Evolutionary conservation across 2,888 invertebrate species (phyloP).

Genomic region (Troides aeacus): DNA sequence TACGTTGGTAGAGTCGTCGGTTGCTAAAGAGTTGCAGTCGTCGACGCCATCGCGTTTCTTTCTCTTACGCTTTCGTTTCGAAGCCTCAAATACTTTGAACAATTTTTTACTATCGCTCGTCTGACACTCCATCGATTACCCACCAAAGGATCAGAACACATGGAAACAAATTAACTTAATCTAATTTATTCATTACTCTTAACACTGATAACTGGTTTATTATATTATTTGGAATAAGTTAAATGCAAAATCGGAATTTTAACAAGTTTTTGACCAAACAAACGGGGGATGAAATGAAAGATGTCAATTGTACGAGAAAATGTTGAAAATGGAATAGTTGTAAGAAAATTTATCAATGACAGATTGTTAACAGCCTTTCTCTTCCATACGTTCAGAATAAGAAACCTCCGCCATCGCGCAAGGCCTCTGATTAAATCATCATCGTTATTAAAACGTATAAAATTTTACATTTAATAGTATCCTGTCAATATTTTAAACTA

Average conservation of each 20-base stretch:
- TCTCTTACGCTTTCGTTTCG: slow-evolving; percentile 55
- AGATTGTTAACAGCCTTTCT: slow-evolving; percentile 28
- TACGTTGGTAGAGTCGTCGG: slow-evolving; percentile 64
- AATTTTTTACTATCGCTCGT: slow-evolving; percentile 69
- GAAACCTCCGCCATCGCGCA: not conserved
- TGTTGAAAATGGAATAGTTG: slow-evolving; percentile 58
- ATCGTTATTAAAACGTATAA: not conserved
- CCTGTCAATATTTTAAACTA: too few species aligned
- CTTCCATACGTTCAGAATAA: not conserved
- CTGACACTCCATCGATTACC: slow-evolving; percentile 67
- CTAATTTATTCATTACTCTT: slow-evolving; percentile 46
- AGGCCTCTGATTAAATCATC: not conserved
- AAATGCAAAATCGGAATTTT: slow-evolving; percentile 44
- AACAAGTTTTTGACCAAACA: slow-evolving; percentile 55
- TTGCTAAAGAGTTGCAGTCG: slow-evolving; percentile 55
- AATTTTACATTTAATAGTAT: too few species aligned
- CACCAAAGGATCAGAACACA: slow-evolving; percentile 52
- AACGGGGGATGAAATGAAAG: slow-evolving; percentile 46
- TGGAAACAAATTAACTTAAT: slow-evolving; percentile 46
- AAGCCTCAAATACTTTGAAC: slow-evolving; percentile 66
- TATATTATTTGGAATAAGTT: slow-evolving; percentile 38
- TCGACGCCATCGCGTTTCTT: slow-evolving; percentile 58
- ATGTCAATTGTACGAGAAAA: slow-evolving; percentile 48
- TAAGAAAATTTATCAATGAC: slow-evolving; percentile 20
- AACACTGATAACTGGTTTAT: slow-evolving; percentile 41